Evolutionary conservation across 1,140 invertebrate species (phyloP).

Genomic region (Aphis gossypii): DNA sequence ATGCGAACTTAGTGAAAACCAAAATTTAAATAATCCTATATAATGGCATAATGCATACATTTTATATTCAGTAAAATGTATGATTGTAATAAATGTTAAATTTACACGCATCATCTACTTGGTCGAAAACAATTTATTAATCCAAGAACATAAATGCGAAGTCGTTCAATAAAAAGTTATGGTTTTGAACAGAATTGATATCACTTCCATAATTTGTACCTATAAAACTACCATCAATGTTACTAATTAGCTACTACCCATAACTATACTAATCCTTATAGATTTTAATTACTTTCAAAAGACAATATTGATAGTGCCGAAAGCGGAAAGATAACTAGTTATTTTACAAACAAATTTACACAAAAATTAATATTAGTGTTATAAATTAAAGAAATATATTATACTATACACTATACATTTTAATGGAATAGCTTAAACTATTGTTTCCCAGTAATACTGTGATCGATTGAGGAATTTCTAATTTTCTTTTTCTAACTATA

Average conservation of each 20-base stretch:
- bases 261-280: not conserved
- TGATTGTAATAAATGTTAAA: not conserved
- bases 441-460: no score
- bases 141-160: not conserved
- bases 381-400: not conserved
- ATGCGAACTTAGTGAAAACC: not conserved
- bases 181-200: not conserved
- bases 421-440: not conserved
- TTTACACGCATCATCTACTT: not conserved
- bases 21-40: not conserved
- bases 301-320: not conserved
- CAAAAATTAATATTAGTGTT: not conserved
- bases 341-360: not conserved
- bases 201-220: not conserved
- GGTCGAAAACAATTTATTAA: not conserved
- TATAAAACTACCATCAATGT: not conserved
- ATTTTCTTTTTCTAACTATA: no score
- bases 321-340: not conserved
- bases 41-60: not conserved
- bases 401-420: not conserved
- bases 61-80: not conserved
- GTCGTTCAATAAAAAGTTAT: not conserved
- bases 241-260: not conserved
- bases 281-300: not conserved
- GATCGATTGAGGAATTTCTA: no score